phyloP scores from a whole-genome alignment of 2,113 vertebrate species.

The Forbesichthys agassizii region DNA sequence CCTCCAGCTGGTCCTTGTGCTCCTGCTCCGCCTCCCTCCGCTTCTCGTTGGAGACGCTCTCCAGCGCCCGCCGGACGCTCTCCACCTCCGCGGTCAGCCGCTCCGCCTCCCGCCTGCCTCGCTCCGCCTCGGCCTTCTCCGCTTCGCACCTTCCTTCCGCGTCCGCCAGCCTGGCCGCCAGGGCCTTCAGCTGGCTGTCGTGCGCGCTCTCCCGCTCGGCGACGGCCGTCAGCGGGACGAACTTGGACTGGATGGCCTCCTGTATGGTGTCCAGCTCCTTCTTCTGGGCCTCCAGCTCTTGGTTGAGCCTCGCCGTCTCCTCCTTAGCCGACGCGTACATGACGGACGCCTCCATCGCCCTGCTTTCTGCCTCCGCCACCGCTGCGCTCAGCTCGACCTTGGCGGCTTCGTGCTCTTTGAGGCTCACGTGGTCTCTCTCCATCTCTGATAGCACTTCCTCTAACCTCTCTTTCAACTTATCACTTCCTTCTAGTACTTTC shows the following conservation, averaged over 20 bases:
- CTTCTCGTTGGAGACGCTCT: conserved; percentile 74
- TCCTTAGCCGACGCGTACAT: conserved; percentile 72
- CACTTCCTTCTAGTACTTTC: conserved; percentile 81
- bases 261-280: conserved; percentile 91
- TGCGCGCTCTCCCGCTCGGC: conserved; percentile 82
- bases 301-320: conserved; percentile 77
- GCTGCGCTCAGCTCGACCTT: conserved; percentile 56
- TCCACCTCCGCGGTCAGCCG: conserved; percentile 69
- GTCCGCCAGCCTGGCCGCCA: conserved; percentile 74
- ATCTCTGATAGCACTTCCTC: conserved; percentile 73
- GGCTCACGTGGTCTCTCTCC: conserved; percentile 72
- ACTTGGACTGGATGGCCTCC: conserved; percentile 87
- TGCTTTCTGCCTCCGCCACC: conserved; percentile 63
- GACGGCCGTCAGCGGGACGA: conserved; percentile 77
- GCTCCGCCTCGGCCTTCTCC: conserved; percentile 65
- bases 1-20: conserved; percentile 64
- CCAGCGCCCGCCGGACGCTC: conserved; percentile 76
- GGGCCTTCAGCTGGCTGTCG: conserved; percentile 69
- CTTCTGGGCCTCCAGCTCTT: conserved; percentile 87
- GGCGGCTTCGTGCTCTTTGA: conserved; percentile 73
- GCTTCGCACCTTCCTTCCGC: conserved; percentile 64
- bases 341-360: conserved; percentile 50
- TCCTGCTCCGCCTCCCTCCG: conserved; percentile 70
- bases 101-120: conserved; percentile 74
- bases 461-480: conserved; percentile 76